These are phyloP conservation scores for Notolabrus celidotus DNA, from an alignment of 2,797 vertebrate species.

Conservation along the genomic window DNA sequence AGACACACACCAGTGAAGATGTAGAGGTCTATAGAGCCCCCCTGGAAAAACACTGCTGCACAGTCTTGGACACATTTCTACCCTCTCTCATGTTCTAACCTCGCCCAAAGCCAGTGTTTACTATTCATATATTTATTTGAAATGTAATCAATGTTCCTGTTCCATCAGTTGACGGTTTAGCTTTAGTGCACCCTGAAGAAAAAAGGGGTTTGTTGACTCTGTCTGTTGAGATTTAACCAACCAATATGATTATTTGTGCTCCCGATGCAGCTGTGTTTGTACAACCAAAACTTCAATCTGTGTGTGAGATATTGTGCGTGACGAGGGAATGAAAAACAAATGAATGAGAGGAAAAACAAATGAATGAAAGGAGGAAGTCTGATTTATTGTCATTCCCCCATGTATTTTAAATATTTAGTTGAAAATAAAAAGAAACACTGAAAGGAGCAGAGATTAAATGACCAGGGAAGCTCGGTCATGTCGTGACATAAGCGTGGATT, in stretches of 20 bases:
- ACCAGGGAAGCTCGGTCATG: constrained; percentile 2
- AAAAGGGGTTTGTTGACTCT: constrained; percentile 57
- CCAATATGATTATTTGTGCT: constrained; percentile 68
- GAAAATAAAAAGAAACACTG: constrained; percentile 42
- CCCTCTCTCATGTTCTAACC: neutral
- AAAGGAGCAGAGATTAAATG: constrained; percentile 27
- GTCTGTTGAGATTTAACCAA: constrained; percentile 68
- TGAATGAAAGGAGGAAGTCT: constrained; percentile 6
- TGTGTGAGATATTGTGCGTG: constrained; percentile 56
- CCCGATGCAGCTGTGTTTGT: constrained; percentile 73
- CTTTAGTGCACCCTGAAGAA: constrained; percentile 7
- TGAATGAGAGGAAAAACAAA: constrained; percentile 27
- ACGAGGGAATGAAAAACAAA: constrained; percentile 65
- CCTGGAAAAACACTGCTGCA: neutral
- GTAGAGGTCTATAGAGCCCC: too few relatives aligned
- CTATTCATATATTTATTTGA: constrained; percentile 23
- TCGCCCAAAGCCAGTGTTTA: constrained; percentile 12
- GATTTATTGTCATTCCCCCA: constrained; percentile 32
- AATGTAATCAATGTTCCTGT: constrained; percentile 36
- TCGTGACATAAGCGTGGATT: neutral
- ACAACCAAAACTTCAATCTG: constrained; percentile 66
- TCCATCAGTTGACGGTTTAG: constrained; percentile 33
- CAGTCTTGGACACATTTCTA: neutral
- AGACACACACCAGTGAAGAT: neutral
- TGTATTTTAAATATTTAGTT: constrained; percentile 56